Evolutionary conservation across 1,140 invertebrate species (phyloP).

Genomic region (Anoplolepis gracilipes): DNA sequence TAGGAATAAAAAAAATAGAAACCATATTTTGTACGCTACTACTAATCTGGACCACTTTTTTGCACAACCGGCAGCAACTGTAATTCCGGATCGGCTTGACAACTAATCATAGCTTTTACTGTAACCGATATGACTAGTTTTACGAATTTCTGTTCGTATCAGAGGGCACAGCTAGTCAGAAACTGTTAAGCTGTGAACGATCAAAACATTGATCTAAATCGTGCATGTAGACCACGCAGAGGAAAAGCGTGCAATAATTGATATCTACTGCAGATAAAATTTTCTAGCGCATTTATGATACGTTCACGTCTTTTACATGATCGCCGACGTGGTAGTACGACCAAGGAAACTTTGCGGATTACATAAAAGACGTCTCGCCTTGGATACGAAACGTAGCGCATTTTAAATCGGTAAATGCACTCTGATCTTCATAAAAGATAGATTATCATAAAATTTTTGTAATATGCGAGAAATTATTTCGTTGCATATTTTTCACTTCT

Average conservation of each 20-base stretch:
- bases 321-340: neutral
- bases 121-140: conserved; percentile 71
- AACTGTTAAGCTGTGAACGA: conserved; percentile 69
- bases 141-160: conserved; percentile 66
- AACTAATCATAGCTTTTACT: conserved; percentile 66
- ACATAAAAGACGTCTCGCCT: neutral
- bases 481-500: neutral
- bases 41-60: neutral
- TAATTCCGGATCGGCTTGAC: conserved; percentile 65
- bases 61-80: conserved; percentile 48
- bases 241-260: conserved; percentile 66
- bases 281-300: conserved; percentile 29
- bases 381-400: neutral
- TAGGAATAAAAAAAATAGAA: conserved; percentile 24
- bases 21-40: neutral
- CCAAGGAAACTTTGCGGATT: neutral
- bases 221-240: conserved; percentile 1
- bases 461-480: neutral
- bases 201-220: conserved; percentile 1
- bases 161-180: conserved; percentile 55
- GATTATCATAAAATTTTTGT: neutral
- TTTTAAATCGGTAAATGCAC: neutral
- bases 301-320: neutral
- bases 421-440: neutral
- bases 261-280: conserved; percentile 62